Conservation (phyloP, 2,797 vertebrate species). For the Gambelia wislizenii region DNA sequence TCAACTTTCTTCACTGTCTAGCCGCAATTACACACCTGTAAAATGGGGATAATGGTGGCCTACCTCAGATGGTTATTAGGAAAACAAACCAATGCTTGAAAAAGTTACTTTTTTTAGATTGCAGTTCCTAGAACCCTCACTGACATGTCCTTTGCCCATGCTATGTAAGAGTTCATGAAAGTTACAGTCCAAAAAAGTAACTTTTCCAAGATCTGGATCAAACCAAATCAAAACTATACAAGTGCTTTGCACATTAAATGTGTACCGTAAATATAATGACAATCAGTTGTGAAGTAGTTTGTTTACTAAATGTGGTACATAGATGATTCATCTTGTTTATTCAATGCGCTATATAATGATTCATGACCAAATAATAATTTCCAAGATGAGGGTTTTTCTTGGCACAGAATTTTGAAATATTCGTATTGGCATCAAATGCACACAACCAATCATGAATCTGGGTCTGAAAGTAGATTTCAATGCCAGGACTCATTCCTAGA, state of each 20-base stretch:
- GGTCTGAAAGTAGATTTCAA: background rate
- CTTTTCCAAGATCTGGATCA: background rate
- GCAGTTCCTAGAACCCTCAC: no score
- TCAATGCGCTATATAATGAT: background rate
- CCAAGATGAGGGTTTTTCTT: background rate
- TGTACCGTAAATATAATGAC: background rate
- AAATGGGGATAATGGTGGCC: background rate
- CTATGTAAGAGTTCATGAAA: background rate
- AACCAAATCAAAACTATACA: background rate
- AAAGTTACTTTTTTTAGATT: no score
- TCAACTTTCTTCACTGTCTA: no score
- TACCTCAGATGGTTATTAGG: background rate
- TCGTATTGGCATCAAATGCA: background rate
- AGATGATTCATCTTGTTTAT: background rate
- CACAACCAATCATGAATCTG: background rate
- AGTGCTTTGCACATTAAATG: background rate
- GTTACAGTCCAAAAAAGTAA: background rate
- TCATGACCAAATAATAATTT: conserved; percentile 18
- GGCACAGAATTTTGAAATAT: background rate
- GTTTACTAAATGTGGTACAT: background rate
- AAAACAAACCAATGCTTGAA: no score
- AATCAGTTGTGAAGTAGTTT: background rate
- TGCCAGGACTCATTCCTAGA: background rate
- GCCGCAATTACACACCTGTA: background rate
- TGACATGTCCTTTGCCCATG: background rate